These are phyloP conservation scores for Lucilia cuprina DNA, from an alignment of 1,140 invertebrate species.

Conservation along the genomic window DNA sequence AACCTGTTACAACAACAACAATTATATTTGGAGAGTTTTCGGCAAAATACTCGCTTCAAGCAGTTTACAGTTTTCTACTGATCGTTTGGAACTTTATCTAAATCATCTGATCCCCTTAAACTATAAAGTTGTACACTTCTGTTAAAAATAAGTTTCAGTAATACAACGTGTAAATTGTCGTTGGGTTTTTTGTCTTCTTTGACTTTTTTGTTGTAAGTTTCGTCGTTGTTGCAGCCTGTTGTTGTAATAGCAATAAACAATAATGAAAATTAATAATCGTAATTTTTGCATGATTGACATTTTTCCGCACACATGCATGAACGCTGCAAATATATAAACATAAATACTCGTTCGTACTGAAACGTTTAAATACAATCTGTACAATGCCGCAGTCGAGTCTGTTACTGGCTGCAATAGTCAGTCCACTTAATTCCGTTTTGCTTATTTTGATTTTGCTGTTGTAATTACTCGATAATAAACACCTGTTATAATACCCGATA, in stretches of 20 bases:
- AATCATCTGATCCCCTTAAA: no score
- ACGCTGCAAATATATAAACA: neutral
- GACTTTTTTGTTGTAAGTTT: neutral
- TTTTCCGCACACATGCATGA: constrained; percentile 40
- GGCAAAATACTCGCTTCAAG: no score
- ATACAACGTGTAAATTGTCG: neutral
- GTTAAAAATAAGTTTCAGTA: neutral
- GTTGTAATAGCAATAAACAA: constrained; percentile 1
- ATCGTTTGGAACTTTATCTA: no score
- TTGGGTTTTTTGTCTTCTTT: neutral
- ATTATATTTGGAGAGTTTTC: no score
- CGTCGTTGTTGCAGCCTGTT: neutral
- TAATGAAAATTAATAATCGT: constrained; percentile 41
- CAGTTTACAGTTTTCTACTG: no score
- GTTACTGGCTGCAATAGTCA: neutral
- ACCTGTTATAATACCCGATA: constrained; percentile 23
- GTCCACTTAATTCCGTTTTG: neutral
- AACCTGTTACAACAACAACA: no score
- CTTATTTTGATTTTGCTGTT: constrained; percentile 37
- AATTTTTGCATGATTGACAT: constrained; percentile 42
- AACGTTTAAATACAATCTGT: neutral
- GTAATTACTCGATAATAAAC: constrained; percentile 38
- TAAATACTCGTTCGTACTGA: neutral
- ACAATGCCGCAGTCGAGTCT: constrained; percentile 3
- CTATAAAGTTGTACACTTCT: no score